Conservation (phyloP, 2,888 invertebrate genomes). For the Dynastes tityus region DNA sequence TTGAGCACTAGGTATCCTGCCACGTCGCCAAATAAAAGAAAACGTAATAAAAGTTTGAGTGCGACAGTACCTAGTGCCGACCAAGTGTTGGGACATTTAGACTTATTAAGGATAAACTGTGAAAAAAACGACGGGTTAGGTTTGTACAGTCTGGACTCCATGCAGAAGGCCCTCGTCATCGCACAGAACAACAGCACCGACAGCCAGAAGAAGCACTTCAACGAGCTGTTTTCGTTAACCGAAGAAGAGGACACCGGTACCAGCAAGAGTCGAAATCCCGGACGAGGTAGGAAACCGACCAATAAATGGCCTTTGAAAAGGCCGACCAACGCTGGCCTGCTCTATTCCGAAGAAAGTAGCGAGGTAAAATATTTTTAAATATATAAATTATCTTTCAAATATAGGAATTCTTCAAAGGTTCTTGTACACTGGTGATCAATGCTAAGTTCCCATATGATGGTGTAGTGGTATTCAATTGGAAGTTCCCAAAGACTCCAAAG, state of each 20-base stretch:
- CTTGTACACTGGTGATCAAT: background rate
- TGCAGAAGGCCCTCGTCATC: constrained; percentile 92
- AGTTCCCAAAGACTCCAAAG: no score
- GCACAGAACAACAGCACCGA: constrained; percentile 92
- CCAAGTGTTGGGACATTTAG: constrained; percentile 92
- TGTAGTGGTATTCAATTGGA: no score
- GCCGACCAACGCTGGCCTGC: constrained; percentile 71
- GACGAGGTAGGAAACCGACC: constrained; percentile 71
- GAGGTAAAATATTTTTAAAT: constrained; percentile 74
- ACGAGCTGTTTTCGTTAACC: constrained; percentile 90
- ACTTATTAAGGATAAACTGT: constrained; percentile 87
- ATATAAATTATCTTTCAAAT: no score
- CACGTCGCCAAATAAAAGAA: constrained; percentile 92
- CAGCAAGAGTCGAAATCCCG: constrained; percentile 75
- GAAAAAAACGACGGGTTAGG: constrained; percentile 80
- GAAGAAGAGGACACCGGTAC: constrained; percentile 85
- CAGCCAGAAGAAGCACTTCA: constrained; percentile 91
- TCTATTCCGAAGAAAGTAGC: constrained; percentile 84
- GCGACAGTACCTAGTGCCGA: constrained; percentile 85
- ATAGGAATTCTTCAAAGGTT: no score
- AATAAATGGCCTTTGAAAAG: constrained; percentile 69
- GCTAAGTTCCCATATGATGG: no score
- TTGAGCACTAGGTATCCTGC: constrained; percentile 88
- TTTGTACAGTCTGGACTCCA: constrained; percentile 90
- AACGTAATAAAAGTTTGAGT: constrained; percentile 80